These are phyloP conservation scores for Stegodyphus mimosarum DNA, from an alignment of 1,140 invertebrate species.

Conservation along the genomic window DNA sequence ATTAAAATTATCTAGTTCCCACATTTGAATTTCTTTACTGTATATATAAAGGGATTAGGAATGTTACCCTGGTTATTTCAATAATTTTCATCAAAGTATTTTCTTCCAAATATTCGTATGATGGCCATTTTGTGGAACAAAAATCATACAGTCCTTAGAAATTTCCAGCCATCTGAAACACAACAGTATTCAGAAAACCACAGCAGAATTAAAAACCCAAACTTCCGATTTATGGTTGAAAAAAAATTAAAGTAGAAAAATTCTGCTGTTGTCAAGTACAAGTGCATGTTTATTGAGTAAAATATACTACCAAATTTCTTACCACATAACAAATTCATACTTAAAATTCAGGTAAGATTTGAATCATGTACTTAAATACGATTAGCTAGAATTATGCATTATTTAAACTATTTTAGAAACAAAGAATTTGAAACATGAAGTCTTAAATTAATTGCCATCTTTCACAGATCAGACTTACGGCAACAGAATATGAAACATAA, in stretches of 20 bases:
- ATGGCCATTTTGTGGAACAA: slow-evolving; percentile 11
- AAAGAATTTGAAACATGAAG: too few species aligned
- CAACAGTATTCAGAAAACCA: slow-evolving; percentile 63
- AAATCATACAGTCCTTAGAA: slow-evolving; percentile 18
- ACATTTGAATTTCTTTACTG: slow-evolving; percentile 29
- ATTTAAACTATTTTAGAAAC: too few species aligned
- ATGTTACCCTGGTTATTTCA: slow-evolving; percentile 21
- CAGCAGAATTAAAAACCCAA: slow-evolving; percentile 1
- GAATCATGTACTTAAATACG: too few species aligned
- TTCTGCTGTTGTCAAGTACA: background rate
- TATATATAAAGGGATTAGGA: slow-evolving; percentile 17
- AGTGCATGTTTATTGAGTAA: too few species aligned
- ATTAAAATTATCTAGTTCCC: background rate
- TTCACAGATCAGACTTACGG: too few species aligned
- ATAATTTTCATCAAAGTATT: slow-evolving; percentile 16
- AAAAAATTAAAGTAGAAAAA: background rate
- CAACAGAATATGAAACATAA: too few species aligned
- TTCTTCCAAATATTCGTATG: slow-evolving; percentile 7
- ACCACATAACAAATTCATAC: too few species aligned
- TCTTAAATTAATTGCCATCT: too few species aligned
- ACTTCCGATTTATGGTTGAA: background rate
- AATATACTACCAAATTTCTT: too few species aligned
- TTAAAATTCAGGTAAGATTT: too few species aligned
- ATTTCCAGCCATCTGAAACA: slow-evolving; percentile 50
- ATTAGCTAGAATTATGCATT: too few species aligned